phyloP scores from a whole-genome alignment of 2,888 invertebrate genomes.

The Tetranychus truncatus region DNA sequence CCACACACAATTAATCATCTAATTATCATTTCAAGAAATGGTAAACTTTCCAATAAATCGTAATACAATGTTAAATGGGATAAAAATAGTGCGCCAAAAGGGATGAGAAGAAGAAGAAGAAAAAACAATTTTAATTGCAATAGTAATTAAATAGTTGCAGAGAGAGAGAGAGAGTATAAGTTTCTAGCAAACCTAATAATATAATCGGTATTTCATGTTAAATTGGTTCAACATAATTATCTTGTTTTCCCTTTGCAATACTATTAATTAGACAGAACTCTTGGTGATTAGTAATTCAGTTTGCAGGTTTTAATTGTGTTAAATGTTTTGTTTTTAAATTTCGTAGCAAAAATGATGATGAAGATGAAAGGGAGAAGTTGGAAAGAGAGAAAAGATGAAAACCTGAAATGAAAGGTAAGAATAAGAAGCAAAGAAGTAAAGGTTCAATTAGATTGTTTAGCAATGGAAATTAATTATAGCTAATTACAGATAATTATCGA shows the following conservation, averaged over 20 bases:
- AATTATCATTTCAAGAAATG: no score
- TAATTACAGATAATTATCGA: not conserved
- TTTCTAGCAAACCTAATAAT: no score
- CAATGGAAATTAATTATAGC: not conserved
- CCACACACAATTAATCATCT: no score
- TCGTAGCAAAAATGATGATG: not conserved
- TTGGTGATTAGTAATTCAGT: no score
- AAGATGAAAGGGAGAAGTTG: not conserved
- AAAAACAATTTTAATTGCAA: not conserved
- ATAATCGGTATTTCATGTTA: not conserved
- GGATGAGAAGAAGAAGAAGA: no score
- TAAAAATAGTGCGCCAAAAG: no score
- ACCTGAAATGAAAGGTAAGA: not conserved
- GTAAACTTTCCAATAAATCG: no score
- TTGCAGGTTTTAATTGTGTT: no score
- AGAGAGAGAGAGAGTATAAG: no score
- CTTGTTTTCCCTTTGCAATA: not conserved
- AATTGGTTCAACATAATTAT: not conserved
- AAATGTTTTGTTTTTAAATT: no score
- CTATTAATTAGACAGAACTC: not conserved
- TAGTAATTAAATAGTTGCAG: not conserved
- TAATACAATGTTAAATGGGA: no score
- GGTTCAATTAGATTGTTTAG: not conserved
- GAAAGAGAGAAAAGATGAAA: slow-evolving; percentile 3
- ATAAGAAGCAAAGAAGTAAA: not conserved